phyloP scores from a whole-genome alignment of 2,888 invertebrate genomes.

The Meteorus colon region DNA sequence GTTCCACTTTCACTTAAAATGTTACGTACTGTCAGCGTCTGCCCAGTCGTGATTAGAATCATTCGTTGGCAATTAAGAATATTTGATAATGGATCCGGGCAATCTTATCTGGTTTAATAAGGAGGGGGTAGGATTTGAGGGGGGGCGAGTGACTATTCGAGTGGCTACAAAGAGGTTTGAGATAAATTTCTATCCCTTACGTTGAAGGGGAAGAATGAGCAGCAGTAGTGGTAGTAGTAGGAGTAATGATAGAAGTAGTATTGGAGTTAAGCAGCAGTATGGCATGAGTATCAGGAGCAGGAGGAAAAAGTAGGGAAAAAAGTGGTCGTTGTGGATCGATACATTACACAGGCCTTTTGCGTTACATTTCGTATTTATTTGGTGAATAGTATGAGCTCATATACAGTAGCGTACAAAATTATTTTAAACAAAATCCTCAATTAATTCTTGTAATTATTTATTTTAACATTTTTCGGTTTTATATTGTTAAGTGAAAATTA shows the following conservation, averaged over 20 bases:
- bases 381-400: conserved; percentile 14
- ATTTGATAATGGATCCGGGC: neutral
- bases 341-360: conserved; percentile 22
- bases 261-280: conserved; percentile 16
- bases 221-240: conserved; percentile 3
- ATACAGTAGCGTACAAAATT: neutral
- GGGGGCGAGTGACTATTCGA: neutral
- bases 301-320: conserved; percentile 24
- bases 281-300: conserved; percentile 10
- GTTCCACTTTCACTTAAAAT: neutral
- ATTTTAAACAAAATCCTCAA: too few relatives aligned
- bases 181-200: neutral
- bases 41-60: neutral
- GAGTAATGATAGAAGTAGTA: conserved; percentile 18
- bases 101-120: neutral
- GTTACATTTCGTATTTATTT: conserved; percentile 29
- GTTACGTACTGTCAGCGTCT: neutral
- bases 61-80: neutral
- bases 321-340: conserved; percentile 40
- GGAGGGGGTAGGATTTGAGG: neutral
- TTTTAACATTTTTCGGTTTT: too few relatives aligned
- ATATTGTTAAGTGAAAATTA: too few relatives aligned
- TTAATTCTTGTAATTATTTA: too few relatives aligned
- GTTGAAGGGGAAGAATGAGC: neutral
- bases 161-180: neutral